Base-by-base conservation (phyloP, 2,113 vertebrate species). In the Rallus limicola region DNA sequence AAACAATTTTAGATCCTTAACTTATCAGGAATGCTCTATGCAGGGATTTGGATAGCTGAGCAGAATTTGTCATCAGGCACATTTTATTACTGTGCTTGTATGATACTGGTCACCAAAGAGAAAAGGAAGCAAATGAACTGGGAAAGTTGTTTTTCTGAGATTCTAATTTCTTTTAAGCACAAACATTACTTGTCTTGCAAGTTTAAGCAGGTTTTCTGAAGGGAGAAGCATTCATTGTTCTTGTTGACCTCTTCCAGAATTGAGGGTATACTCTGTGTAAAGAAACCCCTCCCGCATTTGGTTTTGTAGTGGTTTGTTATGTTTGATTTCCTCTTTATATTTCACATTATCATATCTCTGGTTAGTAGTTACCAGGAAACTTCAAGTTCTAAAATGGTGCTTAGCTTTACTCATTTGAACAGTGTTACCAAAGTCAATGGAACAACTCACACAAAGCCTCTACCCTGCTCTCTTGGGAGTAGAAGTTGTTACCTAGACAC, bases 1-100 rank as follows among this genome's bases (percentile, higher is more conserved):
- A 88, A 88, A 82, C 71, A 90, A 75, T 88, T 96, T 96, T 77
- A 93, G 94, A 80, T 92, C 60, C 82, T 97, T 94, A 97, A 90
- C 82, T 94, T 93, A 71, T 63, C 74, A 68, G 86, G 62, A 90
- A 84, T 80, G 48, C 68, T 86, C 44, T 34, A 10, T 82, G 77
- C 58, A 42, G 44, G 40, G 82, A 64, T 91, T 74, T 86, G 58
- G 89, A 53, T 79, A 59, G 70, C 64, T 70, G 63, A 69, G 55
- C 31, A 40, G 77, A 89, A 95, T 93, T 95, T 84, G 40, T 90
- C 31, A 64, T 86, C 55, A 65, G 86, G 62, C 65, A 25, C 21
- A 5, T 81, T 95, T 90, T 23, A 78, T 68, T 33, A 0, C 52
- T 10, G 10, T 53, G 75, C 44, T 79, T 24, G 9, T 46, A 10